Base-by-base conservation (phyloP, 2,113 vertebrate species). In the Alexandromys fortis region DNA sequence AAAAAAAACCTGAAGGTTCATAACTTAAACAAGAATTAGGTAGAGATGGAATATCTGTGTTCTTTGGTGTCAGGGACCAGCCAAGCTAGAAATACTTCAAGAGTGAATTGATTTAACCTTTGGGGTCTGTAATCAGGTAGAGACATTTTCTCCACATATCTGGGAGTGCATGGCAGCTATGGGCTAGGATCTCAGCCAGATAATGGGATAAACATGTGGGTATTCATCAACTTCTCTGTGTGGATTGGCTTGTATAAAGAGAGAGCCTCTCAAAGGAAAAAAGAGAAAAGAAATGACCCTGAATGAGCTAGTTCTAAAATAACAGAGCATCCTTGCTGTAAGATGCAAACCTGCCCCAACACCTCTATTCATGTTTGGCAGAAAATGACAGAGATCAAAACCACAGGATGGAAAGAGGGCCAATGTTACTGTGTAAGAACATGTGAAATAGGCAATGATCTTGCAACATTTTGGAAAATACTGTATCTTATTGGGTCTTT, bases 401-500 rank as follows among this genome's bases (percentile, higher is more conserved):
- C 30, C 26, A 5, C 17, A 35, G 14, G 16, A 30, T 63, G 13
- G 30, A 12, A 75, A 10, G n/a, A 45, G 5, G 55, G n/a, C 83
- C 70, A 77, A 45, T 8, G 35, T 55, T 58, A 86, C 5, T 28
- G 26, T 75, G 4, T 87, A 55, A 91, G 42, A 55, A 76, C 12
- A 47, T 65, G 28, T 13, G 13, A n/a, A 89, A 79, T 47, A 90
- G 5, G 68, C 92, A 35, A 78, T 67, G 42, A 1, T 82, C 6
- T 63, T 68, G 17, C 24, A 77, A 4, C n/a, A 58, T 70, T 90
- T 83, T 42, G 22, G 42, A 68, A 92, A 87, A 30, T 42, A 16
- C 47, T 94, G 11, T 61, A 94, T 79, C 14, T 87, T 86, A 52
- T 42, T 78, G 55, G 55, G 47, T 35, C 47, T 95, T 87, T 85